Evolutionary conservation across 2,797 vertebrate genomes (phyloP).

Genomic region (Anguilla megastoma): DNA sequence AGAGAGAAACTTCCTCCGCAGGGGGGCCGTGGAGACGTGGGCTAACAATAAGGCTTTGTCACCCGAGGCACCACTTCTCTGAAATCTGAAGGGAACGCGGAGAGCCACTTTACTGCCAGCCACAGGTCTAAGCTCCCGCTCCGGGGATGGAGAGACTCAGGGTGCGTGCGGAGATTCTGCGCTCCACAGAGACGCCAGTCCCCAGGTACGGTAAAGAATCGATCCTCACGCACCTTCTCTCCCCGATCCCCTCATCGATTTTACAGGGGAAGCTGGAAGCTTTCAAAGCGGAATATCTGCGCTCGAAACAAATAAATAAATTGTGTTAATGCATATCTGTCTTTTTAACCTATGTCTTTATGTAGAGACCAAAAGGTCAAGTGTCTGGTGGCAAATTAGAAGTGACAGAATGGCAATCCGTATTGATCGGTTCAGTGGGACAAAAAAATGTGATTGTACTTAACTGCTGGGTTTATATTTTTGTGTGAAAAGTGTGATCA

Average conservation of each 20-base stretch:
- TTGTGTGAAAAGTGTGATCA: not conserved
- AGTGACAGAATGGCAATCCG: not conserved
- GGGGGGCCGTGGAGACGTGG: not conserved
- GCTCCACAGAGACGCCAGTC: not conserved
- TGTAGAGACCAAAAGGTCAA: not conserved
- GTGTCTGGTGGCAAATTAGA: not conserved
- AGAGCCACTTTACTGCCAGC: not conserved
- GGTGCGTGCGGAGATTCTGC: not conserved
- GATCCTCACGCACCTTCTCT: not conserved
- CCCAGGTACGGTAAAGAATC: not conserved
- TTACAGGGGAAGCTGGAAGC: not conserved
- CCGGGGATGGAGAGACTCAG: slow-evolving; percentile 13
- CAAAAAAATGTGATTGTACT: not conserved
- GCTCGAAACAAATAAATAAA: not conserved
- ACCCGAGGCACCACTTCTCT: not conserved
- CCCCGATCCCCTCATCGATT: not conserved
- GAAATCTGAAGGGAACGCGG: not conserved
- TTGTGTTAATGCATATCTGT: not conserved
- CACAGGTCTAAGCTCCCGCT: not conserved
- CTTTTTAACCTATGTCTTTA: not conserved
- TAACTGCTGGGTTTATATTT: not conserved
- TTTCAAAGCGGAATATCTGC: not conserved
- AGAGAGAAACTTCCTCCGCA: not conserved
- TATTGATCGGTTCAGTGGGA: not conserved
- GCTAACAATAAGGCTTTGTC: slow-evolving; percentile 1